Evolutionary conservation across 1,140 invertebrate genomes (phyloP).

Genomic region (Cydia fagiglandana): DNA sequence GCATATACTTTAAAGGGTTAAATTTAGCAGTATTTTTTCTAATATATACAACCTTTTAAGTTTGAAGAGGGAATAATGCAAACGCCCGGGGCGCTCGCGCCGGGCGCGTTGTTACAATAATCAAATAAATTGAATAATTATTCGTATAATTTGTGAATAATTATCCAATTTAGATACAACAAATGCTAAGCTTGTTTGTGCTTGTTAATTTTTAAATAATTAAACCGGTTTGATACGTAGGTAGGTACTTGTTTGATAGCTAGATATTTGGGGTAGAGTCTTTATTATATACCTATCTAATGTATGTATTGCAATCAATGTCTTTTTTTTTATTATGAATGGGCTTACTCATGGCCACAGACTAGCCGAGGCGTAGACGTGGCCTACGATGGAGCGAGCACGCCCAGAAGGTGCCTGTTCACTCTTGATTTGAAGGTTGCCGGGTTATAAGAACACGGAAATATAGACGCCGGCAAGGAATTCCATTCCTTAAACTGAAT

Average conservation of each 20-base stretch:
- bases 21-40: background rate
- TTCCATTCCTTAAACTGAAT: no score
- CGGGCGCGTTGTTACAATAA: conserved; percentile 24
- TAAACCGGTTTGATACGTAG: background rate
- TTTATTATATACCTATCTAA: background rate
- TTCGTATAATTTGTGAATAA: conserved; percentile 31
- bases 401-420: no score
- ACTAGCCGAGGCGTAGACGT: no score
- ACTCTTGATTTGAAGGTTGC: no score
- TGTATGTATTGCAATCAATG: background rate
- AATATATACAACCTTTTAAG: background rate
- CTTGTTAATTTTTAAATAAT: conserved; percentile 18
- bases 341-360: no score
- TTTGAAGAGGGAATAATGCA: background rate
- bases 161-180: conserved; percentile 24
- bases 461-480: no score
- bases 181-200: conserved; percentile 18
- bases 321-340: no score
- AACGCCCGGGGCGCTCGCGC: conserved; percentile 23
- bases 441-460: no score
- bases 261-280: background rate
- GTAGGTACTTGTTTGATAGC: background rate
- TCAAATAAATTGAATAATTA: conserved; percentile 32
- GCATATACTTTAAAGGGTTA: background rate
- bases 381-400: no score